Percentiles rank a stretch among this genome's conserved stretches.
Conservation (phyloP, 1,140 invertebrate species). For the Cyphomyrmex costatus region DNA sequence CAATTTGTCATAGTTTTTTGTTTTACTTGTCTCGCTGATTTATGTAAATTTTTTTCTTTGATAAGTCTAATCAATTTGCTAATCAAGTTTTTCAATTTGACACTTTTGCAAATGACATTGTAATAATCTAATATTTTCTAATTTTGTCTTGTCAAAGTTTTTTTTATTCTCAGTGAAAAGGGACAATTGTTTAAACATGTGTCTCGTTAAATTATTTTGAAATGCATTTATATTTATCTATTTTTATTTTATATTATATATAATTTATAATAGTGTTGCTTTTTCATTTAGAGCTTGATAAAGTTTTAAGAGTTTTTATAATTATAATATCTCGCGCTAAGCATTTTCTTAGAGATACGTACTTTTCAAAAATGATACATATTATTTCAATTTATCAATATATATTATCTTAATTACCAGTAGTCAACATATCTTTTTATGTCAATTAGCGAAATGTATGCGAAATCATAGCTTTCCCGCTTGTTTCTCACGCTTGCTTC, state of each 20-base stretch:
- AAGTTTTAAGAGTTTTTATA: background rate
- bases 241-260: background rate
- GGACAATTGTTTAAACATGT: background rate
- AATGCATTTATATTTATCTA: conserved; percentile 13
- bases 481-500: conserved; percentile 16
- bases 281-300: background rate
- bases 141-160: background rate
- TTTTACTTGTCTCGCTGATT: background rate
- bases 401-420: background rate
- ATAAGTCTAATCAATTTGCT: background rate
- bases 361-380: background rate
- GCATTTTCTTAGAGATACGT: background rate
- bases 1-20: background rate
- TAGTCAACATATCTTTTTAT: background rate
- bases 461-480: background rate
- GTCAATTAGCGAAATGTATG: background rate
- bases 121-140: background rate
- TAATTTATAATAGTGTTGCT: background rate
- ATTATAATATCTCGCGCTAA: background rate
- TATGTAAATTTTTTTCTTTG: background rate
- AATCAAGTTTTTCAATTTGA: conserved; percentile 3
- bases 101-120: background rate
- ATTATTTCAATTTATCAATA: conserved; percentile 1
- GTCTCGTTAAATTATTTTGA: background rate
- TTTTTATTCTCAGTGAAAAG: background rate